These are phyloP conservation scores for Plutella xylostella DNA, from an alignment of 2,888 invertebrate species.

Conservation along the genomic window DNA sequence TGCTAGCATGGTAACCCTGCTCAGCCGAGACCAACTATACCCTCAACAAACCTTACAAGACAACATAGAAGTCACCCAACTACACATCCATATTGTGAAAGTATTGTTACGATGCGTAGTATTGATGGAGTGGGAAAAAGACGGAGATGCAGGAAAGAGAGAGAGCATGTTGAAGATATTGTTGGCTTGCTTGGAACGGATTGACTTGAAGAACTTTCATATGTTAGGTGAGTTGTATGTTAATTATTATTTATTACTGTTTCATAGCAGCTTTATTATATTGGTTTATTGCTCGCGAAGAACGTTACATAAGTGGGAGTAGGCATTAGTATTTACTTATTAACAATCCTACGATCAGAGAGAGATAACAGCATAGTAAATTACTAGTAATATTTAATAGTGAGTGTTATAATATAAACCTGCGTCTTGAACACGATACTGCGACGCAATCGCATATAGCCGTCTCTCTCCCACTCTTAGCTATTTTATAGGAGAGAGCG, in stretches of 20 bases:
- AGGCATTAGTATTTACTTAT: no score
- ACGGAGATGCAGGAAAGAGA: constrained; percentile 34
- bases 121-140: constrained; percentile 29
- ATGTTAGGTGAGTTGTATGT: constrained; percentile 42
- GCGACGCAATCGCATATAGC: neutral
- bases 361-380: no score
- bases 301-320: no score
- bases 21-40: constrained; percentile 42
- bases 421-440: no score
- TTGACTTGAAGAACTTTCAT: constrained; percentile 59
- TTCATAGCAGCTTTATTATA: no score
- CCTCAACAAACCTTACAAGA: constrained; percentile 48
- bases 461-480: no score
- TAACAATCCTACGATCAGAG: no score
- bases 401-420: no score
- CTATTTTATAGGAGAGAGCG: no score
- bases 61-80: constrained; percentile 44
- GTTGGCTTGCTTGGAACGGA: constrained; percentile 43
- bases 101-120: constrained; percentile 40
- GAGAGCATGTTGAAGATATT: constrained; percentile 54
- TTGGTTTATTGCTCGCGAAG: no score
- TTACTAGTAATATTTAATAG: no score
- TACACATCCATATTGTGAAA: constrained; percentile 51
- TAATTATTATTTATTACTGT: no score
- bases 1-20: constrained; percentile 38